Conservation (phyloP, 1,140 invertebrate species). For the Neuroterus valhalla region DNA sequence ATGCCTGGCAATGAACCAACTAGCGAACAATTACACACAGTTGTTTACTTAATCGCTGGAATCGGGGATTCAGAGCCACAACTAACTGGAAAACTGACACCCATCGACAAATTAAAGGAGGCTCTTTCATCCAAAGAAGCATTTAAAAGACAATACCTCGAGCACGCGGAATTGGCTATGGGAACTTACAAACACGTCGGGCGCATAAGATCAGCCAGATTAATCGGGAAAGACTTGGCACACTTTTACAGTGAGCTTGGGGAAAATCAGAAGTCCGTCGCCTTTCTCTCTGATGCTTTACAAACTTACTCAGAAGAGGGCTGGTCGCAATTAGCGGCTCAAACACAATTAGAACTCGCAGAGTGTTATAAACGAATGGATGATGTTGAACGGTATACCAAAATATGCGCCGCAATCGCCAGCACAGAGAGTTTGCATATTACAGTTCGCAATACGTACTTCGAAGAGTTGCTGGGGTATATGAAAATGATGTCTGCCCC, state of each 20-base stretch:
- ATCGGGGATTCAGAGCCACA: conserved; percentile 83
- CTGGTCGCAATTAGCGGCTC: conserved; percentile 88
- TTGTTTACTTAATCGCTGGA: conserved; percentile 91
- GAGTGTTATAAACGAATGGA: conserved; percentile 88
- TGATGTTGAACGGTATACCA: conserved; percentile 84
- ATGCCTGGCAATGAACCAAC: conserved; percentile 89
- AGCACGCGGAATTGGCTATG: conserved; percentile 95
- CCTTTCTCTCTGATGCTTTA: conserved; percentile 90
- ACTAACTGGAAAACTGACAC: conserved; percentile 77
- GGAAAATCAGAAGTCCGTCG: conserved; percentile 90
- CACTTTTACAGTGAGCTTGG: conserved; percentile 91
- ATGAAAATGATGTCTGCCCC: conserved; percentile 76
- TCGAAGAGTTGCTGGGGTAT: conserved; percentile 84
- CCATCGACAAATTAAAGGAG: conserved; percentile 91
- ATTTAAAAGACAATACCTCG: conserved; percentile 93
- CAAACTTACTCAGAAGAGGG: conserved; percentile 90
- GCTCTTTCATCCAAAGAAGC: conserved; percentile 91
- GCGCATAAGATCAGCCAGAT: conserved; percentile 86
- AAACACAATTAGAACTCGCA: conserved; percentile 89
- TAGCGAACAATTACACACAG: conserved; percentile 91
- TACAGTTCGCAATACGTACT: conserved; percentile 83
- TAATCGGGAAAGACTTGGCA: conserved; percentile 92
- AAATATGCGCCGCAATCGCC: conserved; percentile 86
- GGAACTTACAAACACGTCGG: conserved; percentile 97
- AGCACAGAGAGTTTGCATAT: conserved; percentile 83